Percentiles rank a stretch among this genome's conserved stretches.
phyloP scores from a whole-genome alignment of 2,113 vertebrate genomes.

The Elephas maximus region DNA sequence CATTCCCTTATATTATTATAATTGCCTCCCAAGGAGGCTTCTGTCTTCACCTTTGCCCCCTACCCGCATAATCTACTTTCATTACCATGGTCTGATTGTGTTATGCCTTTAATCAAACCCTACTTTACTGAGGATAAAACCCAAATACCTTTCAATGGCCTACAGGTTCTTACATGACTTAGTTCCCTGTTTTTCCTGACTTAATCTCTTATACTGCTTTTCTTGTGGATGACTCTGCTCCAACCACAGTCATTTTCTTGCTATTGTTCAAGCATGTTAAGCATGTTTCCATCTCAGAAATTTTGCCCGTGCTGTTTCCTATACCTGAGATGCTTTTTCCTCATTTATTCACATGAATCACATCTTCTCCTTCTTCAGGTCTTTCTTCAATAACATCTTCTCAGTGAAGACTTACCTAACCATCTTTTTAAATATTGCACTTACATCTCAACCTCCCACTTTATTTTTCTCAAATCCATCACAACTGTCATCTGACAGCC shows the following conservation, averaged over 20 bases:
- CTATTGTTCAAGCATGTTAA: background rate
- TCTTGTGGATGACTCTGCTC: background rate
- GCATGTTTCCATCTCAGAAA: no score
- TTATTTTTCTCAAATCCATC: background rate
- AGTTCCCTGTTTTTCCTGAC: background rate
- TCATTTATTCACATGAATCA: no score
- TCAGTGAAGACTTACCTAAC: background rate
- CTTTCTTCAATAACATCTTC: background rate
- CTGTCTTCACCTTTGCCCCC: no score
- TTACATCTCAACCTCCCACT: background rate
- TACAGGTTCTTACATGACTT: no score
- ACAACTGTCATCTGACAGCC: background rate
- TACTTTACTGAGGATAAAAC: no score
- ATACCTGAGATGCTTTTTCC: background rate
- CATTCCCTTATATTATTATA: no score
- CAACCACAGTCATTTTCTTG: background rate
- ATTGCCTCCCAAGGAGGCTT: no score
- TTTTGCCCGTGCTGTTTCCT: background rate
- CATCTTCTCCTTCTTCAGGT: no score
- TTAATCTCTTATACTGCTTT: background rate
- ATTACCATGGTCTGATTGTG: no score
- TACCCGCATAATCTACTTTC: no score
- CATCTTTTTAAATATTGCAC: background rate
- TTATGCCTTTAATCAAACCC: no score
- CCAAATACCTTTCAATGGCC: no score